phyloP scores from a whole-genome alignment of 2,797 vertebrate species.

The Sarcoramphus papa region DNA sequence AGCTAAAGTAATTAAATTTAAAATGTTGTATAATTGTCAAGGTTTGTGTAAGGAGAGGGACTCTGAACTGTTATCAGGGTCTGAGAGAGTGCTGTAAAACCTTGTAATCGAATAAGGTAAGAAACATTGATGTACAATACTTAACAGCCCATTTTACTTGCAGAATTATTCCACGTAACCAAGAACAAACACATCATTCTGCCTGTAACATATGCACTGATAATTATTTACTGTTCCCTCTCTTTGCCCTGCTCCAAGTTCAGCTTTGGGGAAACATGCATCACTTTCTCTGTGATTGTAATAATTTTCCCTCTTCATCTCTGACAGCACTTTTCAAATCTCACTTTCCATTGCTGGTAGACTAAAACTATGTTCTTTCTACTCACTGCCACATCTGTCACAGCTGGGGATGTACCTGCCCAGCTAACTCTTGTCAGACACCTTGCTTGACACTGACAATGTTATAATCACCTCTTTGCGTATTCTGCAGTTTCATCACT shows the following conservation, averaged over 20 bases:
- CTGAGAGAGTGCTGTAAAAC: not conserved
- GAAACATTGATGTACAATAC: not conserved
- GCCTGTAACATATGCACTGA: not conserved
- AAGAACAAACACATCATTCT: not conserved
- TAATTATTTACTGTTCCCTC: not conserved
- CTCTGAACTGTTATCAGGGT: not conserved
- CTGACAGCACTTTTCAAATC: not conserved
- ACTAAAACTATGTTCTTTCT: not conserved
- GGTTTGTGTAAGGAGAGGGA: conserved; percentile 35
- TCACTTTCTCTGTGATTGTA: not conserved
- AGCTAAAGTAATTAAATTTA: conserved; percentile 52
- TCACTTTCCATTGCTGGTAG: not conserved
- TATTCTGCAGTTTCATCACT: not conserved
- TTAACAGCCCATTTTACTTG: not conserved
- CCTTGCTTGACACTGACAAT: not conserved
- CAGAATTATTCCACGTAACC: not conserved
- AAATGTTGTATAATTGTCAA: conserved; percentile 36
- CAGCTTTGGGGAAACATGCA: not conserved
- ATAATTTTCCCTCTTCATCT: not conserved
- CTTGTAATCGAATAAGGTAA: conserved; percentile 10
- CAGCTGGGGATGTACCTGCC: not conserved
- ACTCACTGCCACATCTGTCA: not conserved
- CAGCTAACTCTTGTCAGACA: not conserved
- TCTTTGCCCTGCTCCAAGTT: not conserved
- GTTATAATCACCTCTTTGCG: not conserved